Conservation (phyloP, 2,797 vertebrate genomes). For the Syngnathus acus region DNA sequence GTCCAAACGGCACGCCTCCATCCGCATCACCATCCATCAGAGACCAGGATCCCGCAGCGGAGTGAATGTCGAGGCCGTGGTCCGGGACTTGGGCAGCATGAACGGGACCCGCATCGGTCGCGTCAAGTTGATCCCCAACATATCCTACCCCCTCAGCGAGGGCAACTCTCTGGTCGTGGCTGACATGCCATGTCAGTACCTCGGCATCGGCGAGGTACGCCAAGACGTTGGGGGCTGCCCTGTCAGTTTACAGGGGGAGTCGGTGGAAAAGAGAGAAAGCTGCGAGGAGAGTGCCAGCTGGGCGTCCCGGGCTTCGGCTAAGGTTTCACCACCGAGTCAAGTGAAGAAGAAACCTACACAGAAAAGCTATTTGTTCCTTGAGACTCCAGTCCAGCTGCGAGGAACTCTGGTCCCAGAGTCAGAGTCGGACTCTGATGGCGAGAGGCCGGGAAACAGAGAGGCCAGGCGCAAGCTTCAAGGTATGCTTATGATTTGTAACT, state of each 20-base stretch:
- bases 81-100: slow-evolving; percentile 81
- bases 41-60: slow-evolving; percentile 25
- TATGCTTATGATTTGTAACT: slow-evolving; percentile 24
- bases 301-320: slow-evolving; percentile 1
- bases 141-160: slow-evolving; percentile 73
- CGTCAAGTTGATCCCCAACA: slow-evolving; percentile 70
- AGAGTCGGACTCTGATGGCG: slow-evolving; percentile 74
- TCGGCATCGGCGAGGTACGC: slow-evolving; percentile 20
- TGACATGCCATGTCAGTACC: slow-evolving; percentile 80
- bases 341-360: slow-evolving; percentile 26
- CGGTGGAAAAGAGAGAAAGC: neutral
- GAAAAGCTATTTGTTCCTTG: slow-evolving; percentile 40
- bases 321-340: slow-evolving; percentile 6
- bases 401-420: slow-evolving; percentile 75
- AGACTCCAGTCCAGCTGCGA: slow-evolving; percentile 48
- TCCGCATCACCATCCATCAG: slow-evolving; percentile 64
- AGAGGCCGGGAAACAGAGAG: slow-evolving; percentile 24
- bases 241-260: neutral
- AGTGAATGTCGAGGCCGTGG: slow-evolving; percentile 60
- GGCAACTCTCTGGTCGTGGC: slow-evolving; percentile 75
- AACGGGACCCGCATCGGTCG: slow-evolving; percentile 80
- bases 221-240: neutral
- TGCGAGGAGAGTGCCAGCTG: slow-evolving; percentile 25
- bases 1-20: slow-evolving; percentile 78
- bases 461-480: slow-evolving; percentile 30